Evolutionary conservation across 2,888 invertebrate species (phyloP), one percentile per base, ranked within the genome.

Genomic region (Fragum fragum): DNA sequence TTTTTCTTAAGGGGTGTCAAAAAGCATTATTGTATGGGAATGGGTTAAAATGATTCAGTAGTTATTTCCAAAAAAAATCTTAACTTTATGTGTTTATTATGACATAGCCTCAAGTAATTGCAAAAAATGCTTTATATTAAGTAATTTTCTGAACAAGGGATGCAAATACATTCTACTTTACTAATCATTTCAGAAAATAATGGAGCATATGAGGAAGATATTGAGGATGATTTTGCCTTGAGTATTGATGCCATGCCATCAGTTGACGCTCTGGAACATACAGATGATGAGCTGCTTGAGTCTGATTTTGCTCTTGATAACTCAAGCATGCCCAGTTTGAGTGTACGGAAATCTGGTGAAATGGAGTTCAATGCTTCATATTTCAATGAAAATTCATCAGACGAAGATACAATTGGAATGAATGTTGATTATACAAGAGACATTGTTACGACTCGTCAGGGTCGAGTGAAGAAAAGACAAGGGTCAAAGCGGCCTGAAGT

Each of bases 191-290:
- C 29, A 73, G 47, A 61, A n/a, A 61, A 23, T 9, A 9, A 59
- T 63, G 18, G 53, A 28, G 26, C n/a, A 23, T 72, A 77, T 55
- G 47, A 72, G 18, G 83, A 71, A 26, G 86, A 83, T 28, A 73
- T 78, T 26, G 88, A 88, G 36, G 85, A 82, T 29, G 90, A 91
- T 28, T 91, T 92, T 81, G 88, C 88, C 18, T 84, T 85, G 68
- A 89, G 90, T 53, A 78, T 92, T 18, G 89, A 89, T 21, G 83
- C 88, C 74, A 90, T 92, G 91, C 92, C 92, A 6, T 92, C 91
- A 6, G 91, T 90, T 74, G 90, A 91, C 23, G 70, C 76, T 26
- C 81, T 92, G 18, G 91, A 91, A 79, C 86, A 91, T 70, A 91
- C 91, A 3, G 92, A 92, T 79, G 92, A 92, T 79, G 92, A 92